phyloP scores from a whole-genome alignment of 2,113 vertebrate genomes.

The Sturnira hondurensis region DNA sequence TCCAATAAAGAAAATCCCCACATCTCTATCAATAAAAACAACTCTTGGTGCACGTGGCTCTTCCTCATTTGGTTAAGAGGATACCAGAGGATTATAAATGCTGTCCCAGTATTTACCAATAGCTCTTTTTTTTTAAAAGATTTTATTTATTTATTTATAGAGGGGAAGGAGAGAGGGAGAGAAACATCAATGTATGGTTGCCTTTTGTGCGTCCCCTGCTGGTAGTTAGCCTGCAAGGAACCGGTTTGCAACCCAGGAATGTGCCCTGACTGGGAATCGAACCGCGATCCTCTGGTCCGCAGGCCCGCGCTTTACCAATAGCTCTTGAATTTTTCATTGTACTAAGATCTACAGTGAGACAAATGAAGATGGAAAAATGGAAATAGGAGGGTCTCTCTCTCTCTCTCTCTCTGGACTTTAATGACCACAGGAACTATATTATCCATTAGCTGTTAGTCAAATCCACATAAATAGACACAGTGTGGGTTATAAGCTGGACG shows the following conservation, averaged over 20 bases:
- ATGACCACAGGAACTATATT: neutral
- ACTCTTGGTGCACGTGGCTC: neutral
- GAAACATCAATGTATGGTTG: too few relatives aligned
- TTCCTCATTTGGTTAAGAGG: neutral
- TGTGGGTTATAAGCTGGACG: neutral
- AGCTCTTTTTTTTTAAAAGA: too few relatives aligned
- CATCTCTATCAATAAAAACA: neutral
- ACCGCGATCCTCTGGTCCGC: too few relatives aligned
- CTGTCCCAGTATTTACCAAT: neutral
- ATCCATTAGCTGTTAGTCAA: slow-evolving; percentile 30
- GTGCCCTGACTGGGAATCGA: too few relatives aligned
- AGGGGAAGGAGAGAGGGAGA: too few relatives aligned
- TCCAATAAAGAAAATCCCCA: neutral
- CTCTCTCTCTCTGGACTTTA: neutral
- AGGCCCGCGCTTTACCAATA: neutral
- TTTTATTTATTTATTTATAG: too few relatives aligned
- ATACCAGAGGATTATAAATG: neutral
- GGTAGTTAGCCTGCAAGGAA: too few relatives aligned
- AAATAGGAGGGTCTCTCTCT: neutral
- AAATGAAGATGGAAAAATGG: neutral
- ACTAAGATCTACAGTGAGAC: neutral
- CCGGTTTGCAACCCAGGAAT: too few relatives aligned
- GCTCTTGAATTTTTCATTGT: neutral
- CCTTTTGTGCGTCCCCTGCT: too few relatives aligned
- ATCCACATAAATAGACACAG: neutral